Conservation (phyloP, 2,113 vertebrate genomes). For the Paedocypris sp. region DNA sequence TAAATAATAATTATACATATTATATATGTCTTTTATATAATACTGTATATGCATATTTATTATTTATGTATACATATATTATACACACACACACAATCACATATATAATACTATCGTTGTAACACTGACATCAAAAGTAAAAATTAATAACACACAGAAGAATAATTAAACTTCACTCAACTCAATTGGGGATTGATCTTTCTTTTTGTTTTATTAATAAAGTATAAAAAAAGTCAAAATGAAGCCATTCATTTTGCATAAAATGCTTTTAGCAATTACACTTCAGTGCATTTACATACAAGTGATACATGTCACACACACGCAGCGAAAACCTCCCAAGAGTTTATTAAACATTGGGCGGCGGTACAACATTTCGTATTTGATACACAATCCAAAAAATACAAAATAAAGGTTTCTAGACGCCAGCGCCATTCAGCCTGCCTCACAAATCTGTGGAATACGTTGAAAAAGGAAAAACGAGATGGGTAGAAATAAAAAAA, state of each 20-base stretch:
- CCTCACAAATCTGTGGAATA: background rate
- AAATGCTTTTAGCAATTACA: background rate
- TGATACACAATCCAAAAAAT: background rate
- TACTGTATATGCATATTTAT: too few relatives aligned
- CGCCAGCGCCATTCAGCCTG: constrained; percentile 1
- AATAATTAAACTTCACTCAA: too few relatives aligned
- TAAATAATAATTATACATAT: too few relatives aligned
- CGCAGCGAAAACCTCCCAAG: background rate
- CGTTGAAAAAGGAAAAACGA: background rate
- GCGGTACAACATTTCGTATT: background rate
- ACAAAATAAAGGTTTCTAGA: background rate
- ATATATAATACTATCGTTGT: too few relatives aligned
- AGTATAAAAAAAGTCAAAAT: constrained; percentile 53
- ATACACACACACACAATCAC: too few relatives aligned
- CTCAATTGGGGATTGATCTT: too few relatives aligned
- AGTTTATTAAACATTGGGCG: background rate
- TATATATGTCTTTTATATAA: too few relatives aligned
- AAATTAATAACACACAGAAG: too few relatives aligned
- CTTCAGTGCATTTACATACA: background rate
- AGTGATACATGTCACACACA: too few relatives aligned
- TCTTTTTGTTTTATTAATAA: constrained; percentile 54
- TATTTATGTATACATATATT: too few relatives aligned
- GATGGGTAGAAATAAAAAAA: background rate
- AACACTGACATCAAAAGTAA: too few relatives aligned
- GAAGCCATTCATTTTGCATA: background rate